phyloP scores from a whole-genome alignment of 23 tunicate species.

The Phallusia fumigata region DNA sequence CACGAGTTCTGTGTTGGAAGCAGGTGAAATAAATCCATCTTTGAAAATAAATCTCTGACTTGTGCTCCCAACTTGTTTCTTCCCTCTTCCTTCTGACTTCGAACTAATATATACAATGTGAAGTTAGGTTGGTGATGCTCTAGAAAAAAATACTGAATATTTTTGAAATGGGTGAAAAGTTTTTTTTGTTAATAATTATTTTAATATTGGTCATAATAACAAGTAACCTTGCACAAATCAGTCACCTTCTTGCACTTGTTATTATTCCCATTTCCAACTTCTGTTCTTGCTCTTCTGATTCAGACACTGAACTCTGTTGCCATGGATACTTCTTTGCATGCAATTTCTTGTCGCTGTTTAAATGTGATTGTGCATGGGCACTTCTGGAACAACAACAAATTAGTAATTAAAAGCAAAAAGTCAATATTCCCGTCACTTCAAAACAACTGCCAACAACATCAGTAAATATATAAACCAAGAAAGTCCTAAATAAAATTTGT shows the following conservation, averaged over 20 bases:
- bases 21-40: slow-evolving; percentile 71
- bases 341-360: neutral
- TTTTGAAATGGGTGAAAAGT: no score
- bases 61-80: neutral
- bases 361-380: slow-evolving; percentile 47
- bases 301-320: slow-evolving; percentile 30
- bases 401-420: neutral
- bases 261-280: neutral
- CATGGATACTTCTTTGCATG: slow-evolving; percentile 54
- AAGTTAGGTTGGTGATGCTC: no score
- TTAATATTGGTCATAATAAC: no score
- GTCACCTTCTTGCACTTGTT: neutral
- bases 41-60: slow-evolving; percentile 35
- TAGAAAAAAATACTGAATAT: no score
- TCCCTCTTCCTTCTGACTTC: neutral
- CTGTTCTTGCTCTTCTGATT: neutral
- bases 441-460: no score
- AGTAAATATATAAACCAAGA: no score
- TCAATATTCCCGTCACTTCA: no score
- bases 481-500: no score
- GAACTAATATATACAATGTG: neutral
- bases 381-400: neutral
- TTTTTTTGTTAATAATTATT: neutral
- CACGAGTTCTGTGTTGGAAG: slow-evolving; percentile 39
- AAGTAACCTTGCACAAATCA: neutral